Base-by-base conservation (phyloP, 2,113 vertebrate genomes). In the Nyctereutes procyonoides region DNA sequence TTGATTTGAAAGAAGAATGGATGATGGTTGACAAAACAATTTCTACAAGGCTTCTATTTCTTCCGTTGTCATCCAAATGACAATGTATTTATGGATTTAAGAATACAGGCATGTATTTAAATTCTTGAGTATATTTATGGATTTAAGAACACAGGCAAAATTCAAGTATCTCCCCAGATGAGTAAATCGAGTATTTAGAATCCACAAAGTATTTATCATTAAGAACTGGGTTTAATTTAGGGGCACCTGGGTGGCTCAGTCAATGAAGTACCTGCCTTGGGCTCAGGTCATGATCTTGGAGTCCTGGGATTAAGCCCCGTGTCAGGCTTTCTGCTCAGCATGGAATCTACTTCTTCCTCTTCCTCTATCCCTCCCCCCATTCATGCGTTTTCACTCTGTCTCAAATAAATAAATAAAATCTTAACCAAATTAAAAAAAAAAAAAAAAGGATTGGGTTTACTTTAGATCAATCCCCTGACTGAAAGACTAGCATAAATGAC, bases 111-210 rank as follows among this genome's bases (percentile, higher is more conserved):
- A 43, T 43, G 43, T 43, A 43, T 43, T 43, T 43, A 43, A 43
- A 69, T 69, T 35, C 17, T n/a, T 86, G 16, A 89, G 76, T 76
- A 14, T 38, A 85, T n/a, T 95, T 28, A 80, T 32, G 2, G 13
- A 74, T 77, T 86, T 65, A 93, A 28, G 17, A 76, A 93, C 30
- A 94, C 5, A 96, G 7, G 80, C 53, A 86, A 85, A 94, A 56
- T 65, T 14, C 67, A 96, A 96, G 35, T 73, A 96, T 22, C 35
- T 85, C 13, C 19, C 28, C 26, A 91, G 51, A 96, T 83, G 38
- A 83, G 17, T 77, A 81, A 87, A 89, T 80, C 12, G 51, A 95
- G 8, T 86, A 67, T 28, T 76, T 63, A 94, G 55, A 24, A 90
- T 20, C 30, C 65, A 90, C 4, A 20, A 84, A 85, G 56, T 71